A percentile compares a stretch with the other conserved stretches of the same genome.
Conservation (phyloP, 2,797 vertebrate genomes). For the Danio tinwini region DNA sequence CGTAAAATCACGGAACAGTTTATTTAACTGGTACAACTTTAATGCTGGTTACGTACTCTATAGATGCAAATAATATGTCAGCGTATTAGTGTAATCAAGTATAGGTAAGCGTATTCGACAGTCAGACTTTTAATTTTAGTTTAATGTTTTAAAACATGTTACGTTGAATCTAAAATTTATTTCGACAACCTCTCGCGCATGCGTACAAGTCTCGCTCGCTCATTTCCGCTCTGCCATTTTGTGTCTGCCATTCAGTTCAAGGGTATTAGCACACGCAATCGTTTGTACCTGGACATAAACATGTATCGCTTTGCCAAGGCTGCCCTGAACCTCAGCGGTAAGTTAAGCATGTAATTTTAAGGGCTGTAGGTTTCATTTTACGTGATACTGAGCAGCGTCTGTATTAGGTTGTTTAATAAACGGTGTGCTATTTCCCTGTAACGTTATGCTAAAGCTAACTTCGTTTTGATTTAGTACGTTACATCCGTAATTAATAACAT, state of each 20-base stretch:
- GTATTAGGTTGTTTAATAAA: neutral
- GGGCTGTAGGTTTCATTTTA: fast-evolving
- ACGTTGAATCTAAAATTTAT: neutral
- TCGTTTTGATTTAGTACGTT: neutral
- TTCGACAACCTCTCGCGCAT: neutral
- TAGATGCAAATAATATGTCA: neutral
- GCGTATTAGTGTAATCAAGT: too few relatives aligned
- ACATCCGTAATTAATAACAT: neutral
- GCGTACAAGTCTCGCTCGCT: conserved; percentile 48
- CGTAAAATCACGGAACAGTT: neutral
- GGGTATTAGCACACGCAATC: conserved; percentile 70
- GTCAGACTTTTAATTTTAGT: neutral
- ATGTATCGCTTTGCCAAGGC: conserved; percentile 80
- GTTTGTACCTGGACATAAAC: conserved; percentile 1
- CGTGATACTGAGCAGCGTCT: fast-evolving
- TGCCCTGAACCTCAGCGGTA: conserved; percentile 73
- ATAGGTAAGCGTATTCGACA: neutral
- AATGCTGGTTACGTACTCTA: neutral
- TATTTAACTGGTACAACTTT: neutral
- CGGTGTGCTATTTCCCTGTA: neutral
- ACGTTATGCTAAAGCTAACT: conserved; percentile 16
- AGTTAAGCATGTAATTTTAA: conserved; percentile 4
- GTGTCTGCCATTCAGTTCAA: conserved; percentile 70
- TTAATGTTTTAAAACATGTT: neutral
- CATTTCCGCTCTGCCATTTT: conserved; percentile 71